Base-by-base conservation (phyloP, 2,888 invertebrate genomes). In the Gortyna flavago region DNA sequence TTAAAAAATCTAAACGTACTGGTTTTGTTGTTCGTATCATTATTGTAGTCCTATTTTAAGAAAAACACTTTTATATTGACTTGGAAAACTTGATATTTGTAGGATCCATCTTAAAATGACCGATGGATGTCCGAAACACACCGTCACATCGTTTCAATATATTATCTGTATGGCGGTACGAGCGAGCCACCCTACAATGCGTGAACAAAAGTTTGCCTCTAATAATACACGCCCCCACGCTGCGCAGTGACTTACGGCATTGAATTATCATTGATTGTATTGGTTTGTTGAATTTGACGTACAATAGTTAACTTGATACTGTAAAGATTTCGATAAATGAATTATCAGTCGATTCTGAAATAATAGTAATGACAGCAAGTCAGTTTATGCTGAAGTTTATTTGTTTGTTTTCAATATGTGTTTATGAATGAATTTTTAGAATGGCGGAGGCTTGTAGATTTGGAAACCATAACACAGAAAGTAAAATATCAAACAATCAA, bases 401-500 rank as follows among this genome's bases (percentile, higher is more conserved):
- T 76, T 80, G 72, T 85, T 83, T 81, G 70, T 83, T 75, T 72
- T 75, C 65, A 84, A 77, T 79, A 83, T 83, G 79, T 83, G 77
- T 89, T 87, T 87, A 90, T 86, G 79, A 89, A 89, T 89, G 77
- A 83, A 79, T 85, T 83, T 82, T 83, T 89, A 94, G 92, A 93
- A 96, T 96, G 96, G 96, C 96, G 90, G 96, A 96, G 89, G 92
- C 94, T 91, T 95, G 95, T 92, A 95, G 95, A 91, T 91, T 95
- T 84, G 93, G 94, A 84, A 93, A 90, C 90, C 91, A 89, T 79
- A 92, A 92, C 89, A 89, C 89, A 86, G 93, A 95, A 87, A 92
- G 90, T 88, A 95, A 95, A 93, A 90, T 90, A 89, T 84, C 89
- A 54, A 92, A 87, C 84, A 94, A 91, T 88, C 94, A 94, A 84